These are phyloP conservation scores for Plusia festucae DNA, from an alignment of 2,888 invertebrate genomes.

Conservation along the genomic window DNA sequence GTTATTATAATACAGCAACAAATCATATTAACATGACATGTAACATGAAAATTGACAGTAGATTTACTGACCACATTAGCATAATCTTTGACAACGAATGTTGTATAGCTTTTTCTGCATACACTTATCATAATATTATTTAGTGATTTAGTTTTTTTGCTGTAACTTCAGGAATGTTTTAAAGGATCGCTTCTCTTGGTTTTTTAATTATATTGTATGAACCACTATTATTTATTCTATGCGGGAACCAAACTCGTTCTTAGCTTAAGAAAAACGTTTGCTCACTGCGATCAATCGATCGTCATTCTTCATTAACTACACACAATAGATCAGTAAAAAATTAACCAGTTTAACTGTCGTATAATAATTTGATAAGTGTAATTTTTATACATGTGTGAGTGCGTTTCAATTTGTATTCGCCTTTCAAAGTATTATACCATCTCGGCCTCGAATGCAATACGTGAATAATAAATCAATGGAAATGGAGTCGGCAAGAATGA, in stretches of 20 bases:
- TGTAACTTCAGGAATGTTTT: not conserved
- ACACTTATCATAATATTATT: not conserved
- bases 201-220: not conserved
- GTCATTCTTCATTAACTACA: conserved; percentile 19
- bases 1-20: conserved; percentile 3
- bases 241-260: not conserved
- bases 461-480: conserved; percentile 81
- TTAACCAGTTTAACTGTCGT: conserved; percentile 42
- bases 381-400: conserved; percentile 47
- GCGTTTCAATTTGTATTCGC: conserved; percentile 61
- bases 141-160: not conserved
- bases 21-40: conserved; percentile 4
- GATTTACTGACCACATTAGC: conserved; percentile 1
- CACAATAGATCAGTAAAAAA: conserved; percentile 38
- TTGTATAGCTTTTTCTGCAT: not conserved
- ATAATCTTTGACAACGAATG: conserved; percentile 1
- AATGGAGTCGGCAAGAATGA: conserved; percentile 73
- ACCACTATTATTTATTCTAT: not conserved
- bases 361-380: conserved; percentile 55
- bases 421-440: conserved; percentile 62
- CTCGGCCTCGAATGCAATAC: conserved; percentile 69
- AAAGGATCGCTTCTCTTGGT: not conserved
- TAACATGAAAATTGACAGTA: conserved; percentile 4
- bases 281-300: conserved; percentile 32
- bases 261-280: not conserved